These are phyloP conservation scores for Melanostoma scalare DNA, from an alignment of 2,888 invertebrate species.

Conservation along the genomic window DNA sequence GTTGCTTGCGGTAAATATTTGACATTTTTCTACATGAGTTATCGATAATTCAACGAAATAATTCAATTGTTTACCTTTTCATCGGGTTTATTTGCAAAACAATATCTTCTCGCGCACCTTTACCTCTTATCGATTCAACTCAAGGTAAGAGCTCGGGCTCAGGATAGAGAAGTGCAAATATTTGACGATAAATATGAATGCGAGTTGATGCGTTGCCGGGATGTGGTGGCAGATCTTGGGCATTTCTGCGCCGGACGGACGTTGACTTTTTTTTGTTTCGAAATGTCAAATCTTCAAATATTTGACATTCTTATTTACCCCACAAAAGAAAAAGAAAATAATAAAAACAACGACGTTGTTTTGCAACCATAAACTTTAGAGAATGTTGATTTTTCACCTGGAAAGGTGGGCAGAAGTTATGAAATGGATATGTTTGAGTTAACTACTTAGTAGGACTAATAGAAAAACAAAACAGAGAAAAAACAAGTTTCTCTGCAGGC, in stretches of 20 bases:
- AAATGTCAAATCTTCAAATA: slow-evolving; percentile 48
- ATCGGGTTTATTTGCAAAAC: slow-evolving; percentile 52
- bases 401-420: slow-evolving; percentile 56
- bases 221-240: slow-evolving; percentile 56
- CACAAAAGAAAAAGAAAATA: background rate
- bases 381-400: slow-evolving; percentile 53
- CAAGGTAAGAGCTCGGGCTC: background rate
- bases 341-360: slow-evolving; percentile 3
- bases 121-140: slow-evolving; percentile 16
- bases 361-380: slow-evolving; percentile 43
- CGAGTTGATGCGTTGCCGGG: slow-evolving; percentile 15
- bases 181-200: slow-evolving; percentile 64
- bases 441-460: slow-evolving; percentile 63
- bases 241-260: slow-evolving; percentile 20
- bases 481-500: slow-evolving; percentile 30
- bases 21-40: slow-evolving; percentile 73
- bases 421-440: slow-evolving; percentile 49
- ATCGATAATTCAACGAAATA: slow-evolving; percentile 73
- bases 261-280: slow-evolving; percentile 21
- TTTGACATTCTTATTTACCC: slow-evolving; percentile 58
- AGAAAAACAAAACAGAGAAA: slow-evolving; percentile 19
- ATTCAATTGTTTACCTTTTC: slow-evolving; percentile 70
- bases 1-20: slow-evolving; percentile 66
- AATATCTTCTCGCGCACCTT: slow-evolving; percentile 27
- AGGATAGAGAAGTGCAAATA: slow-evolving; percentile 64